A percentile compares a stretch with the other conserved stretches of the same genome.
Evolutionary conservation across 2,888 invertebrate species (phyloP).

Genomic region (Helleia helle): DNA sequence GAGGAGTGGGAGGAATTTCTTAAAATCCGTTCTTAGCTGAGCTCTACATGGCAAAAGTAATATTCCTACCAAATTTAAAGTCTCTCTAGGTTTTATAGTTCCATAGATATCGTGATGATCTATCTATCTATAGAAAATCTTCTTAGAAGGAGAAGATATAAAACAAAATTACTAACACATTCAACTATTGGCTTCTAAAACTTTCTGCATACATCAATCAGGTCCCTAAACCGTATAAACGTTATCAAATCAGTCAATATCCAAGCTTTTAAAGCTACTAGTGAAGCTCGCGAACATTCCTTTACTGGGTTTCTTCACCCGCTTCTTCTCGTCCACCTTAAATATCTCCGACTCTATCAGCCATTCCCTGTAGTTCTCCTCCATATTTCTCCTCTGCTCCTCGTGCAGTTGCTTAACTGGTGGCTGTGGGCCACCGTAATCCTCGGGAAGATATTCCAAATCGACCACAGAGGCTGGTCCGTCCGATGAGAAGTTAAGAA

Average conservation of each 20-base stretch:
- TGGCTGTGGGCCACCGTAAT: constrained; percentile 76
- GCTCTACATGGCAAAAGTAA: too few species aligned
- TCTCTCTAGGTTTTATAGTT: too few species aligned
- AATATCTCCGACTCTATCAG: constrained; percentile 73
- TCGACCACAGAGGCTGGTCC: constrained; percentile 64
- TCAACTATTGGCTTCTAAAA: too few species aligned
- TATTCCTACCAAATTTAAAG: too few species aligned
- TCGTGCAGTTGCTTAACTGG: constrained; percentile 70
- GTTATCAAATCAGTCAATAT: constrained; percentile 50
- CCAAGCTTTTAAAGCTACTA: constrained; percentile 61
- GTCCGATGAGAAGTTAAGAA: constrained; percentile 73
- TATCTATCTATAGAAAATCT: too few species aligned
- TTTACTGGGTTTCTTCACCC: constrained; percentile 59
- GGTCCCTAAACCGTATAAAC: background rate
- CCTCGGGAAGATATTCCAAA: constrained; percentile 58
- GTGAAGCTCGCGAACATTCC: constrained; percentile 68
- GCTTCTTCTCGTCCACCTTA: constrained; percentile 64
- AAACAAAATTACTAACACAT: too few species aligned
- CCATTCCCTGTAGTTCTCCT: constrained; percentile 76
- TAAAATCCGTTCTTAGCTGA: too few species aligned
- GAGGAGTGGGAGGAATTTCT: too few species aligned
- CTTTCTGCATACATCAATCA: background rate
- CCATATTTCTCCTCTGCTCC: constrained; percentile 69
- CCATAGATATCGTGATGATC: too few species aligned
- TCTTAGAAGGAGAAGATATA: too few species aligned